phyloP scores from a whole-genome alignment of 2,113 vertebrate species.

The Zosterops lateralis region DNA sequence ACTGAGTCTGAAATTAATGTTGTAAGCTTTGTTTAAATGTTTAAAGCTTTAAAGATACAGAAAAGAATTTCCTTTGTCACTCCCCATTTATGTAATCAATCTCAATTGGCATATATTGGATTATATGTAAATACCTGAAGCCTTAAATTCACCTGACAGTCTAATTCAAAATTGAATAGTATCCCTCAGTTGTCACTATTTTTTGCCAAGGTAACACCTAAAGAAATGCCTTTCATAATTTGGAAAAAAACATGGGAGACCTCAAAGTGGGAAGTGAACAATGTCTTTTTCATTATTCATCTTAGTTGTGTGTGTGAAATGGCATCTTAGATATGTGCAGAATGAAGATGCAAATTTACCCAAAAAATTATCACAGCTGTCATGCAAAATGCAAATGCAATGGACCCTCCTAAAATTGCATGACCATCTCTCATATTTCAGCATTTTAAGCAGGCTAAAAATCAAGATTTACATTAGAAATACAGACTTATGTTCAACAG shows the following conservation, averaged over 20 bases:
- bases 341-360: not conserved
- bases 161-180: not conserved
- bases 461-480: constrained; percentile 10
- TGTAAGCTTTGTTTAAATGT: not conserved
- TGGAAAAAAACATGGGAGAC: not conserved
- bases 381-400: not conserved
- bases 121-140: not conserved
- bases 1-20: not conserved
- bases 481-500: not conserved
- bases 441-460: not conserved
- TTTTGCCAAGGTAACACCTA: not conserved
- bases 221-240: not conserved
- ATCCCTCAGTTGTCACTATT: not conserved
- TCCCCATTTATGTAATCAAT: not conserved
- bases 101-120: not conserved
- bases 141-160: not conserved
- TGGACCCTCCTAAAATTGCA: not conserved
- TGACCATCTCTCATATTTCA: constrained; percentile 5
- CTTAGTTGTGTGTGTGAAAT: constrained; percentile 1
- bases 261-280: not conserved
- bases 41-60: not conserved
- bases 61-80: not conserved
- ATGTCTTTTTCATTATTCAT: not conserved
- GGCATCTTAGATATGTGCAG: not conserved
- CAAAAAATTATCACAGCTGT: not conserved